phyloP scores from a whole-genome alignment of 2,888 invertebrate species.

The Drosophila lacicola region DNA sequence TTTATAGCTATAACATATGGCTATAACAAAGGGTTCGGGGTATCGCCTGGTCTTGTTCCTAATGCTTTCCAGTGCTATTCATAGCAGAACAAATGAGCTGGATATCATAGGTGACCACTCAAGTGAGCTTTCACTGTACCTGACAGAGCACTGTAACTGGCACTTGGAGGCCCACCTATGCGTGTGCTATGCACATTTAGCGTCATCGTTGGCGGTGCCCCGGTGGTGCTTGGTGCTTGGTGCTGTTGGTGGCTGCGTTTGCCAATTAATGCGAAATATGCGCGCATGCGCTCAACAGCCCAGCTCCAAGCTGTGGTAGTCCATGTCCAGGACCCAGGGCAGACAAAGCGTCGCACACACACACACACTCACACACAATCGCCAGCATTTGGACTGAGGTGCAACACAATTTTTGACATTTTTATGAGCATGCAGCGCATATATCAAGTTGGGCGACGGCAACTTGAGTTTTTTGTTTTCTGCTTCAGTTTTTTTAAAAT shows the following conservation, averaged over 20 bases:
- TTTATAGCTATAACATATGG: too few species aligned
- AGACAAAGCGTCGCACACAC: conserved; percentile 69
- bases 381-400: conserved; percentile 26
- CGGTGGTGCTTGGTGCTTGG: conserved; percentile 2
- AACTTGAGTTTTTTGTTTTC: conserved; percentile 50
- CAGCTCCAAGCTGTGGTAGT: conserved; percentile 20
- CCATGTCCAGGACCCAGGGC: conserved; percentile 39
- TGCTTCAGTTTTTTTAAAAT: conserved; percentile 26
- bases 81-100: too few species aligned
- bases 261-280: conserved; percentile 82
- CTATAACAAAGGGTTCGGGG: too few species aligned
- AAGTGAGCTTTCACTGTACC: conserved; percentile 10
- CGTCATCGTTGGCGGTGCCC: conserved; percentile 78
- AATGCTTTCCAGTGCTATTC: too few species aligned
- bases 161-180: conserved; percentile 66
- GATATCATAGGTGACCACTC: too few species aligned
- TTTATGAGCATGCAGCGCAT: conserved; percentile 83
- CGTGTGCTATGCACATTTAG: conserved; percentile 74
- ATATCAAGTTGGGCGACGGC: conserved; percentile 78
- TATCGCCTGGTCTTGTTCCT: too few species aligned
- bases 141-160: conserved; percentile 23
- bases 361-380: conserved; percentile 33
- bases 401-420: conserved; percentile 82
- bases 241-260: conserved; percentile 57
- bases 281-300: conserved; percentile 69